Percentiles rank a stretch among this genome's conserved stretches.
phyloP scores from a whole-genome alignment of 2,888 invertebrate species.

The Portevinia maculata region DNA sequence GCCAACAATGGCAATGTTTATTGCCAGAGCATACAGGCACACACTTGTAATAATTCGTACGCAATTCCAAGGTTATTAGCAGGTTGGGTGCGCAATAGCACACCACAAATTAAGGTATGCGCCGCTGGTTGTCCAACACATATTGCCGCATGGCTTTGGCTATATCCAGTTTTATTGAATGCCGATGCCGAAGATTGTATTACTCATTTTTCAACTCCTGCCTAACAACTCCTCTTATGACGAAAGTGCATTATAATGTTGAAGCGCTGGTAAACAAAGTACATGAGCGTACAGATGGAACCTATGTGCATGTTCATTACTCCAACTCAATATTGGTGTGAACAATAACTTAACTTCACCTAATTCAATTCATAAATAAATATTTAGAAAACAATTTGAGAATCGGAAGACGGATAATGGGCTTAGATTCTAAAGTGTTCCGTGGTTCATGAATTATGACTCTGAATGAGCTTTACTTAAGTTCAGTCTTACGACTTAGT shows the following conservation, averaged over 20 bases:
- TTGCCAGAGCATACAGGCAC: slow-evolving; percentile 57
- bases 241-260: slow-evolving; percentile 4
- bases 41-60: slow-evolving; percentile 58
- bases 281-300: background rate
- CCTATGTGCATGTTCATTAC: background rate
- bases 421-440: slow-evolving; percentile 2
- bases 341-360: background rate
- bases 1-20: slow-evolving; percentile 68
- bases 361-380: background rate
- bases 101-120: slow-evolving; percentile 57
- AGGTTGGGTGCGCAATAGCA: slow-evolving; percentile 70
- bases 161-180: slow-evolving; percentile 35
- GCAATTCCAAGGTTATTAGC: slow-evolving; percentile 66
- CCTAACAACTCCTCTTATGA: background rate
- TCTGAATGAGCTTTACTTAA: slow-evolving; percentile 2
- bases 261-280: slow-evolving; percentile 12
- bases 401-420: slow-evolving; percentile 10
- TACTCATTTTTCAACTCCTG: slow-evolving; percentile 35
- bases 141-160: slow-evolving; percentile 28
- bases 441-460: slow-evolving; percentile 3
- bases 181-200: slow-evolving; percentile 31
- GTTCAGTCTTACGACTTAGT: slow-evolving; percentile 1
- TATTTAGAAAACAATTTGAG: slow-evolving; percentile 30
- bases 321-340: background rate
- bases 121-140: slow-evolving; percentile 46